These are phyloP conservation scores for Lophotriccus pileatus DNA, from an alignment of 2,797 vertebrate genomes.

Conservation along the genomic window DNA sequence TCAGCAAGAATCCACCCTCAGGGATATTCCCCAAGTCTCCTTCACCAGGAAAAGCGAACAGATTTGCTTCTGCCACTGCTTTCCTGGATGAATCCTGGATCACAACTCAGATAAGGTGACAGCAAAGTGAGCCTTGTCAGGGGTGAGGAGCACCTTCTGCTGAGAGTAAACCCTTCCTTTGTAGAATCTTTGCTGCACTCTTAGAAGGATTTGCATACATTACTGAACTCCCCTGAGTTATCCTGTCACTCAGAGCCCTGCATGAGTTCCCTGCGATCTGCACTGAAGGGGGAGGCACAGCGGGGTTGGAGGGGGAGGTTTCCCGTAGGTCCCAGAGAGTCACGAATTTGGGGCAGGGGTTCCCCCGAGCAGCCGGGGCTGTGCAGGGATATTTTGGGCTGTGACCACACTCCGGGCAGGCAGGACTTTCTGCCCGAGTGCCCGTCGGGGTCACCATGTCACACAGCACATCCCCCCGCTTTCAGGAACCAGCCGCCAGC, in stretches of 20 bases:
- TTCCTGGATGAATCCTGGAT: neutral
- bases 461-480: accelerated
- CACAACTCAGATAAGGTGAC: neutral
- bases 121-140: neutral
- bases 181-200: neutral
- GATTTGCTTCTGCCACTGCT: neutral
- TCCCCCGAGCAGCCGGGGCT: neutral
- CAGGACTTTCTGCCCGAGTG: neutral
- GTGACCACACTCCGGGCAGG: accelerated
- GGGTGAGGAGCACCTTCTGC: neutral
- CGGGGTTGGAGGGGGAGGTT: neutral
- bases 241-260: neutral
- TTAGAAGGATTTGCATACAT: neutral
- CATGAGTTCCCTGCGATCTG: neutral
- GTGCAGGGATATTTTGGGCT: accelerated
- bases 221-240: too few species aligned
- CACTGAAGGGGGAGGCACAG: accelerated
- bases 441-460: neutral
- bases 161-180: neutral
- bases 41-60: neutral
- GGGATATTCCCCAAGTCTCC: neutral
- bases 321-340: accelerated
- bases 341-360: neutral
- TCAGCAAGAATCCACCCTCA: neutral
- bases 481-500: neutral